Percentiles rank a stretch among this genome's conserved stretches.
Conservation (phyloP, 1,140 invertebrate species). For the Tenebrio molitor region DNA sequence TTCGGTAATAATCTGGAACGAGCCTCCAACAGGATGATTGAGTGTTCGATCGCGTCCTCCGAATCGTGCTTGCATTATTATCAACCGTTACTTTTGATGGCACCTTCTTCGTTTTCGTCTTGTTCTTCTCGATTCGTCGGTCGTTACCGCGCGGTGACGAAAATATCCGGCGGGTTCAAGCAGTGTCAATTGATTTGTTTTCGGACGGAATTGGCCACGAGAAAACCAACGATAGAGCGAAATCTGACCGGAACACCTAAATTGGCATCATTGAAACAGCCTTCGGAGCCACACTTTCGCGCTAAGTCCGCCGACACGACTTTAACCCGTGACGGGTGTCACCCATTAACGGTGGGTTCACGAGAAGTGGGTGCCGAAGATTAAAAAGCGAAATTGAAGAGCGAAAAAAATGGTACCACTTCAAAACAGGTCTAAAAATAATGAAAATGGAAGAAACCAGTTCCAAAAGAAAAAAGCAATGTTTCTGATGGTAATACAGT, state of each 20-base stretch:
- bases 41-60: background rate
- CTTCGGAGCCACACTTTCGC: background rate
- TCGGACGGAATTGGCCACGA: background rate
- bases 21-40: background rate
- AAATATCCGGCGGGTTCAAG: background rate
- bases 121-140: background rate
- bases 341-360: too few species aligned
- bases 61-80: background rate
- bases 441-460: too few species aligned
- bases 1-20: slow-evolving; percentile 2
- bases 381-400: too few species aligned
- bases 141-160: background rate
- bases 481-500: too few species aligned
- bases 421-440: too few species aligned
- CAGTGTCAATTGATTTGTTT: slow-evolving; percentile 7
- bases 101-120: background rate
- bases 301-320: background rate
- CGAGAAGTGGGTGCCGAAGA: too few species aligned
- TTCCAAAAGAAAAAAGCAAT: too few species aligned
- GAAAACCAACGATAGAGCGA: background rate
- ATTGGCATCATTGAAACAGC: background rate
- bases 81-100: background rate
- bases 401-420: too few species aligned
- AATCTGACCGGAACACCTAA: background rate
- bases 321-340: too few species aligned